phyloP scores from a whole-genome alignment of 64 coral and sea anemone species.

The Montipora capricornis region DNA sequence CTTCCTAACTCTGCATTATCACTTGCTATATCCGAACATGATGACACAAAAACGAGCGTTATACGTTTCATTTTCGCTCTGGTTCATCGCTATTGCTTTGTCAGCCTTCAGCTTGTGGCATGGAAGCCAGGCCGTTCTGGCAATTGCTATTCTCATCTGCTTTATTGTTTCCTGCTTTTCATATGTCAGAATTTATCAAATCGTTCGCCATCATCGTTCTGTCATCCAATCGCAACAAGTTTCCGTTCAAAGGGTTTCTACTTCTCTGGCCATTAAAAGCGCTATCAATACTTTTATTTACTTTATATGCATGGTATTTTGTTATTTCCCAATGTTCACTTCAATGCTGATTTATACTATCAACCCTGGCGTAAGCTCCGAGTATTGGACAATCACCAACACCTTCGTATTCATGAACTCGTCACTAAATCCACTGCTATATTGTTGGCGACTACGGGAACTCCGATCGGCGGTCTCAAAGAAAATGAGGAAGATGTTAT shows the following conservation, averaged over 20 bases:
- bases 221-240: not conserved
- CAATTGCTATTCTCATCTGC: not conserved
- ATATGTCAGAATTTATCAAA: not conserved
- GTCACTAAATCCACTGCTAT: conserved; percentile 16
- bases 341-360: not conserved
- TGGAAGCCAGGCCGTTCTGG: not conserved
- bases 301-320: conserved; percentile 2
- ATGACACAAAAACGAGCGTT: not conserved
- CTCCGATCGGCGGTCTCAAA: conserved; percentile 10
- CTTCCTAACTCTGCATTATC: not conserved
- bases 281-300: conserved; percentile 6
- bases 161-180: not conserved
- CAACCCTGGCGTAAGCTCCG: not conserved
- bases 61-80: not conserved
- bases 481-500: not conserved
- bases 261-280: not conserved
- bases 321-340: not conserved
- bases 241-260: not conserved
- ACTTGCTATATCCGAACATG: conserved; percentile 9
- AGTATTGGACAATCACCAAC: not conserved
- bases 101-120: not conserved
- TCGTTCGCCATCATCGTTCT: not conserved
- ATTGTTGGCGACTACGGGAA: conserved; percentile 8
- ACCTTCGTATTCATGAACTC: conserved; percentile 20
- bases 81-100: not conserved